Base-by-base conservation (phyloP, 2,797 vertebrate genomes). In the Chelidonichthys spinosus region DNA sequence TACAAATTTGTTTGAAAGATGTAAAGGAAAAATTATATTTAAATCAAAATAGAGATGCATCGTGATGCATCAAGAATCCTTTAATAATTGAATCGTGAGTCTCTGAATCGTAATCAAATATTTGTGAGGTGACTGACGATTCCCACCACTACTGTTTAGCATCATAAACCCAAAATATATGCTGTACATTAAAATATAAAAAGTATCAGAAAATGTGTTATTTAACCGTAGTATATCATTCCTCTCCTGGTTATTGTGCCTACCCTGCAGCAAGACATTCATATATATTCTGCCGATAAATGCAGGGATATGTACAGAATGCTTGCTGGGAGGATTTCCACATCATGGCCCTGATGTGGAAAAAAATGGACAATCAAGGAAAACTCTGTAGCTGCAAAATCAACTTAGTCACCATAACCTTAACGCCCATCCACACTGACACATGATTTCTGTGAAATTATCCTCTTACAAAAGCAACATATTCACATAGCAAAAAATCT, bases 111-210 rank as follows among this genome's bases (percentile, higher is more conserved):
- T 25, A 25, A 25, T 25, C 25, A 25, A 25, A 25, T 1, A 25
- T 25, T 25, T 25, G 25, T 25, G 25, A 25, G 25, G 25, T 25
- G 25, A 25, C 25, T 25, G 25, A 25, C 25, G 25, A 25, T 25
- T 25, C 25, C 25, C 25, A 25, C 25, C 25, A 25, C 25, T 25
- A 6, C 33, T 46, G n/a, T 39, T 39, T 59, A 4, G 3, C 8
- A 63, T 32, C 25, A 63, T 40, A 68, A 75, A 75, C n/a, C 18
- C 7, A 33, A 40, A 7, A 42, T 42, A 36, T 25, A 39, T 55
- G 67, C 37, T 17, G 40, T 5, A 7, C 35, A 35, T 25, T 11
- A 7, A 32, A 37, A 14, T 5, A 39, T 32, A 58, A 4, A 11
- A 53, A 37, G 18, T 47, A 62, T 66, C 11, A 36, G 6, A 11